phyloP scores from a whole-genome alignment of 2,797 vertebrate genomes.

The Rhinichthys osculus region DNA sequence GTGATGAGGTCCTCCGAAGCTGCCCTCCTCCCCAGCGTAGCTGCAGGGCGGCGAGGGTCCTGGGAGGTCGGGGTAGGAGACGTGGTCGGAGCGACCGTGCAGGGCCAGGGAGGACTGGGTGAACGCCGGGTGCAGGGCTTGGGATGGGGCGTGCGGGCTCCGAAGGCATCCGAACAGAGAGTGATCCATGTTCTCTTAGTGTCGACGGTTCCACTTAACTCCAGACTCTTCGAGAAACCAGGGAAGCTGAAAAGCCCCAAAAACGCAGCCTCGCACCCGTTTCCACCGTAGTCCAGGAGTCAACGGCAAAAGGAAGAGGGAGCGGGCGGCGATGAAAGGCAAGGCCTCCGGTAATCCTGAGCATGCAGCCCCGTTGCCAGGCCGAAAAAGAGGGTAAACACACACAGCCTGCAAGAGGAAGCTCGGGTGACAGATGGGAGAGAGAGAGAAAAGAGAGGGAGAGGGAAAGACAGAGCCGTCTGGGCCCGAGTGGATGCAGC shows the following conservation, averaged over 20 bases:
- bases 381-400: constrained; percentile 70
- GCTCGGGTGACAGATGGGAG: constrained; percentile 81
- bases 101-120: constrained; percentile 86
- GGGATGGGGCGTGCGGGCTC: constrained; percentile 85
- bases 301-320: constrained; percentile 57
- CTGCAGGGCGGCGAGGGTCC: constrained; percentile 86
- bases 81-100: constrained; percentile 86
- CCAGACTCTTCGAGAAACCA: constrained; percentile 32
- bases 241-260: constrained; percentile 57
- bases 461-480: constrained; percentile 39
- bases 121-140: constrained; percentile 86
- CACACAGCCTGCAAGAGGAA: constrained; percentile 72
- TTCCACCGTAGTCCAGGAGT: constrained; percentile 51
- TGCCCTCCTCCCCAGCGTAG: constrained; percentile 84
- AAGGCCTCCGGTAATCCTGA: constrained; percentile 79
- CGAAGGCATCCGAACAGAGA: constrained; percentile 91
- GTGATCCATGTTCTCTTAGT: constrained; percentile 85
- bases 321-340: constrained; percentile 64
- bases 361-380: constrained; percentile 75
- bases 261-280: constrained; percentile 61
- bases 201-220: constrained; percentile 46
- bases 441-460: constrained; percentile 14
- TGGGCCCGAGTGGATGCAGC: constrained; percentile 80
- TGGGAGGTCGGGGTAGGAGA: constrained; percentile 88
- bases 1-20: constrained; percentile 81